Conservation (phyloP, 2,888 invertebrate genomes). For the Ryuthela nishihirai region DNA sequence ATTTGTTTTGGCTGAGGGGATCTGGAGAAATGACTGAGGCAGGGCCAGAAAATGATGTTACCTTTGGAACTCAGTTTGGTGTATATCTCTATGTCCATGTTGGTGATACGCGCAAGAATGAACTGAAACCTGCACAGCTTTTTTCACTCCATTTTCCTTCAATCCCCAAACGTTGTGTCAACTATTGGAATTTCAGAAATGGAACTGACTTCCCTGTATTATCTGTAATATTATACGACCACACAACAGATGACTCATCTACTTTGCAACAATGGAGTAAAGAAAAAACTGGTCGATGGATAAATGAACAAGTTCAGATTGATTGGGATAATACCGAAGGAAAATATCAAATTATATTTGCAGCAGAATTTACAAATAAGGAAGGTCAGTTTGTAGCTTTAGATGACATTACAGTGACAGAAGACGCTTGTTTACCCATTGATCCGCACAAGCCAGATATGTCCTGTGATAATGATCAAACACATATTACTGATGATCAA, state of each 20-base stretch:
- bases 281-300: slow-evolving; percentile 24
- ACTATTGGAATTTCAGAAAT: slow-evolving; percentile 32
- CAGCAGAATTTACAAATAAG: slow-evolving; percentile 12
- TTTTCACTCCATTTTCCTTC: slow-evolving; percentile 26
- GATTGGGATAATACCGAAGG: neutral
- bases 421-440: slow-evolving; percentile 15
- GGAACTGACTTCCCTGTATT: slow-evolving; percentile 16
- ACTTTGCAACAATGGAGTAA: neutral
- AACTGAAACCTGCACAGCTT: slow-evolving; percentile 14
- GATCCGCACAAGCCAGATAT: slow-evolving; percentile 16
- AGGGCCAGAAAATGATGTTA: slow-evolving; percentile 24
- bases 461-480: slow-evolving; percentile 20
- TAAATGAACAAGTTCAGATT: slow-evolving; percentile 19
- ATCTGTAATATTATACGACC: neutral
- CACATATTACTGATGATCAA: slow-evolving; percentile 18
- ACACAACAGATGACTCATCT: neutral
- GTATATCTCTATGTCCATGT: slow-evolving; percentile 29
- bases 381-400: slow-evolving; percentile 36
- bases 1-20: slow-evolving; percentile 27
- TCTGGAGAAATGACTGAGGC: slow-evolving; percentile 19
- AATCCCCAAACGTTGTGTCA: slow-evolving; percentile 16
- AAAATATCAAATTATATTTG: slow-evolving; percentile 26
- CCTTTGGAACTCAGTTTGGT: slow-evolving; percentile 31
- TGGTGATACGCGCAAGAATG: neutral
- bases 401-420: slow-evolving; percentile 30